Percentiles rank a stretch among this genome's conserved stretches.
Evolutionary conservation across 2,113 vertebrate genomes (phyloP).

Genomic region (Plestiodon gilberti): DNA sequence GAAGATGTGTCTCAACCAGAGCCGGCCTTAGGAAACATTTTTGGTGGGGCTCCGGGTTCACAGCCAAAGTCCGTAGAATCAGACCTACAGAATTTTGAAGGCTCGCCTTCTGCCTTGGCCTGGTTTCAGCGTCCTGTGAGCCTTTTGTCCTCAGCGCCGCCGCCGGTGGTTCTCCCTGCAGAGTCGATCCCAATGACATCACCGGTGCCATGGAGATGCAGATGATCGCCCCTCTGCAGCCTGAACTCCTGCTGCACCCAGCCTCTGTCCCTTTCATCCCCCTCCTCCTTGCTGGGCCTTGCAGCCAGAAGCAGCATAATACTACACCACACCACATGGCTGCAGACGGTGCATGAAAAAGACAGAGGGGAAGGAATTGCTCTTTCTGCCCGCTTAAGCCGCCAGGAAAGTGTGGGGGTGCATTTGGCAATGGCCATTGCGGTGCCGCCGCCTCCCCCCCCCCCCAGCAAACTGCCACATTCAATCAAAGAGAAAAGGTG

Average conservation of each 20-base stretch:
- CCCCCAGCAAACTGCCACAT: background rate
- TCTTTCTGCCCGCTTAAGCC: accelerated
- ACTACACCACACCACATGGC: background rate
- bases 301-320: slow-evolving; percentile 21
- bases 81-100: background rate
- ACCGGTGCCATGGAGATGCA: slow-evolving; percentile 29
- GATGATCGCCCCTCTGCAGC: background rate
- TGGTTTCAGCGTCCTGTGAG: slow-evolving; percentile 31
- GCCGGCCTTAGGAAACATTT: no score
- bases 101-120: slow-evolving; percentile 42
- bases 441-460: background rate
- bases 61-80: no score
- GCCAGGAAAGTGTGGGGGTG: background rate
- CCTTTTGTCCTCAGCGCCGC: slow-evolving; percentile 45
- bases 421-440: background rate
- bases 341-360: background rate
- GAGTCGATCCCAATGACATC: slow-evolving; percentile 36
- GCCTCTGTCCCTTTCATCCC: background rate
- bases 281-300: background rate
- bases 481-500: background rate
- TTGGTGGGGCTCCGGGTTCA: no score
- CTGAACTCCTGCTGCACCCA: background rate
- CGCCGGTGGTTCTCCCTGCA: background rate
- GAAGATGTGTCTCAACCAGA: no score
- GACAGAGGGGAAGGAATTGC: background rate